Evolutionary conservation across 2,113 vertebrate species (phyloP).

Genomic region (Emberiza fucata): DNA sequence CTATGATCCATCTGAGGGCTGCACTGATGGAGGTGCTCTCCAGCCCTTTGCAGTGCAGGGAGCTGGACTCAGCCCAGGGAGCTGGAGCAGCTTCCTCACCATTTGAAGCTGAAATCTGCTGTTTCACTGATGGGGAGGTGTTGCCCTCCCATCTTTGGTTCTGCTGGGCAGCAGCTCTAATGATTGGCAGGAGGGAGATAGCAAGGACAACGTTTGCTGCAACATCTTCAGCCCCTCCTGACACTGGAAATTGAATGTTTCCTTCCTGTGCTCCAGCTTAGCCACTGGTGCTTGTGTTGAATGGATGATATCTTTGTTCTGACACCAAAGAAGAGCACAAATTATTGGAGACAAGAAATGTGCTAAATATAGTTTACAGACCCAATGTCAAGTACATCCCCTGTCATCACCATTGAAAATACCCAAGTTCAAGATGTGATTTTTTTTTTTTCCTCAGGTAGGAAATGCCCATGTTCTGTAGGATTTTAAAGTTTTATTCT

Average conservation of each 20-base stretch:
- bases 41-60: neutral
- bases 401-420: neutral
- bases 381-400: neutral
- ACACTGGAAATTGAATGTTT: neutral
- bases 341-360: neutral
- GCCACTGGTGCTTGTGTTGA: neutral
- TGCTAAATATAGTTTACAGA: neutral
- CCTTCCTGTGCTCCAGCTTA: neutral
- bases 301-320: neutral
- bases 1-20: fast-evolving
- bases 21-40: neutral
- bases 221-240: neutral
- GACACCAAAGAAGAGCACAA: fast-evolving
- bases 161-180: neutral
- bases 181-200: neutral
- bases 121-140: neutral
- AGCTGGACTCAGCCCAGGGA: neutral
- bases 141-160: neutral
- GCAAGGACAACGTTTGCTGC: neutral
- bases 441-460: neutral
- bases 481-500: neutral
- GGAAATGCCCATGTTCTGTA: neutral
- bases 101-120: neutral
- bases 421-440: neutral
- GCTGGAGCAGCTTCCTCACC: neutral